phyloP scores from a whole-genome alignment of 2,797 vertebrate genomes.

The Arrhamphus sclerolepis region DNA sequence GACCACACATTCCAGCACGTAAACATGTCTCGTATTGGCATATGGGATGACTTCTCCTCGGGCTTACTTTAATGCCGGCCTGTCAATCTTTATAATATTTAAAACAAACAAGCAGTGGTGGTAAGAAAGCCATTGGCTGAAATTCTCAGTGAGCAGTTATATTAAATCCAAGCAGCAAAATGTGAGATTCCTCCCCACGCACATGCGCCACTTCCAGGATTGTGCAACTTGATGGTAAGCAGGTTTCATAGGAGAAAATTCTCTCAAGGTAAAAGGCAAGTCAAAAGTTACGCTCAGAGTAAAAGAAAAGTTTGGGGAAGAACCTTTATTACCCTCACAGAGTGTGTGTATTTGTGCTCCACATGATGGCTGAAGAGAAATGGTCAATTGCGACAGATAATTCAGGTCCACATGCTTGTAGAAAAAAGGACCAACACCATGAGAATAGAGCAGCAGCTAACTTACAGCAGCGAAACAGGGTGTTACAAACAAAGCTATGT shows the following conservation, averaged over 20 bases:
- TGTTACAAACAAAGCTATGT: conserved; percentile 50
- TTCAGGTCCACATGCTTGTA: conserved; percentile 28
- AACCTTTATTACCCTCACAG: conserved; percentile 27
- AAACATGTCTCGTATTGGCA: conserved; percentile 44
- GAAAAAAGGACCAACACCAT: conserved; percentile 19
- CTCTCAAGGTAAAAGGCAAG: conserved; percentile 19
- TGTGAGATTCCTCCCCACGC: conserved; percentile 31
- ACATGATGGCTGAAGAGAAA: conserved; percentile 24
- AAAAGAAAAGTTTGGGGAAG: conserved; percentile 12
- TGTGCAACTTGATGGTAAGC: conserved; percentile 18
- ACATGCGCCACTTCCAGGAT: conserved; percentile 13
- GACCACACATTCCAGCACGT: conserved; percentile 15
- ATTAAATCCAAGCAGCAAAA: conserved; percentile 30
- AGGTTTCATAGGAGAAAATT: conserved; percentile 32
- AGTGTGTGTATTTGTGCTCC: conserved; percentile 16
- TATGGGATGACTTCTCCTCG: conserved; percentile 32
- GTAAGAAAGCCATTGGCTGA: conserved; percentile 20
- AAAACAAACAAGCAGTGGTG: conserved; percentile 43
- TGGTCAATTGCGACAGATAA: conserved; percentile 47
- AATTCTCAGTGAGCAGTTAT: conserved; percentile 10
- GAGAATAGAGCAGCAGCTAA: conserved; percentile 32
- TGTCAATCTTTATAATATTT: conserved; percentile 56
- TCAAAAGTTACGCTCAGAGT: conserved; percentile 16
- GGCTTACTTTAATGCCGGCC: conserved; percentile 46
- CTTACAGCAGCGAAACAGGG: conserved; percentile 58